A percentile compares a stretch with the other conserved stretches of the same genome.
Conservation (phyloP, 2,888 invertebrate genomes). For the Acrobeloides nanus region DNA sequence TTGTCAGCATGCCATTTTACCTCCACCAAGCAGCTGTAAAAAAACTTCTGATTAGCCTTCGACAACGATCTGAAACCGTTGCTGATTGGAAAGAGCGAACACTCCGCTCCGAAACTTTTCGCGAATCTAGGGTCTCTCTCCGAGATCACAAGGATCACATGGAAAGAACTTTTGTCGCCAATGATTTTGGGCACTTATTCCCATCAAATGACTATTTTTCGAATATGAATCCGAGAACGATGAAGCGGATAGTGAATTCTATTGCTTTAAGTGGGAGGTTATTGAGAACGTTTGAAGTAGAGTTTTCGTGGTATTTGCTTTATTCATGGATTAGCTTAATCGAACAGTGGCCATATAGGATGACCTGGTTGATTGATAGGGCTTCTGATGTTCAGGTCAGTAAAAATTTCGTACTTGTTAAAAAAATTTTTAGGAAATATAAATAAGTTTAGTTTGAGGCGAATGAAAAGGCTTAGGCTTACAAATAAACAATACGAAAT, state of each 20-base stretch:
- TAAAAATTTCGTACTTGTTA: too few species aligned
- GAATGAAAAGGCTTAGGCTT: too few species aligned
- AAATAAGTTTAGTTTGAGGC: too few species aligned
- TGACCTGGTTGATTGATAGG: conserved; percentile 85
- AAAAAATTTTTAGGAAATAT: too few species aligned
- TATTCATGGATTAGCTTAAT: conserved; percentile 97
- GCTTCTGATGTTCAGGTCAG: conserved; percentile 67
- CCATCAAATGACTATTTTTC: conserved; percentile 96
- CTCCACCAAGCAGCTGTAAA: conserved; percentile 89
- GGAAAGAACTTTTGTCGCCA: conserved; percentile 7
- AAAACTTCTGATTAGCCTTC: too few species aligned
- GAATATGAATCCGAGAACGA: conserved; percentile 95
- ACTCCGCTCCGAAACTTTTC: conserved; percentile 26
- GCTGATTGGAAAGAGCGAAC: conserved; percentile 4
- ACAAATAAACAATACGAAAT: too few species aligned
- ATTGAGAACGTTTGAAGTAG: conserved; percentile 93
- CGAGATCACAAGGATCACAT: conserved; percentile 14
- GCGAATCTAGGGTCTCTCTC: conserved; percentile 29
- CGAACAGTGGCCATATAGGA: conserved; percentile 95
- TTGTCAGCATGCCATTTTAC: conserved; percentile 95
- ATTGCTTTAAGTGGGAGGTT: conserved; percentile 66
- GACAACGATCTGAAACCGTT: conserved; percentile 32
- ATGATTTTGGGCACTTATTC: conserved; percentile 54
- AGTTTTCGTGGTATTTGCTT: conserved; percentile 96
- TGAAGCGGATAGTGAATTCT: conserved; percentile 60